Percentiles rank a stretch among this genome's conserved stretches.
These are phyloP conservation scores for Hermodice carunculata DNA, from an alignment of 2,888 invertebrate species.

Conservation along the genomic window DNA sequence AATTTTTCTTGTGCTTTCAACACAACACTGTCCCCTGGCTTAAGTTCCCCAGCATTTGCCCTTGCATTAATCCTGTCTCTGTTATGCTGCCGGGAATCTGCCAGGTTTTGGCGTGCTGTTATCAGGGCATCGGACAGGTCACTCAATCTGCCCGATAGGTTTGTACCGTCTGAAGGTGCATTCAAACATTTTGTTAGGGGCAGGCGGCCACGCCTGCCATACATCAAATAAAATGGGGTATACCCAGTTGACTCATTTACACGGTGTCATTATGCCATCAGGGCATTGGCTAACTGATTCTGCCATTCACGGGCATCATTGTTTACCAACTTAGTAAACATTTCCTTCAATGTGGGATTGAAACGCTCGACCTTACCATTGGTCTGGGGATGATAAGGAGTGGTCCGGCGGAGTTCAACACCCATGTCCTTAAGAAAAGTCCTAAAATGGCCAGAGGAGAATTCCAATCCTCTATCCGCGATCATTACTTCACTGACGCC, in stretches of 20 bases:
- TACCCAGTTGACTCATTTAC: not conserved
- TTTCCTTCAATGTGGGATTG: not conserved
- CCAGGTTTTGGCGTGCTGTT: too few relatives aligned
- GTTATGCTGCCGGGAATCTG: too few relatives aligned
- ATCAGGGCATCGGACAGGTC: too few relatives aligned
- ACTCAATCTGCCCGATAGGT: too few relatives aligned
- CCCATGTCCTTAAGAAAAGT: not conserved
- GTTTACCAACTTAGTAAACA: slow-evolving; percentile 1
- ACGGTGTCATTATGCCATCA: not conserved
- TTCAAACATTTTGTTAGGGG: too few relatives aligned
- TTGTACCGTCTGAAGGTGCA: too few relatives aligned
- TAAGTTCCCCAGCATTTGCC: too few relatives aligned
- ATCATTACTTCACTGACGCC: not conserved
- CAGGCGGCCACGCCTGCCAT: not conserved
- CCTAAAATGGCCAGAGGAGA: not conserved
- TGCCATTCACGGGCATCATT: not conserved
- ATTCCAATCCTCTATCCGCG: not conserved
- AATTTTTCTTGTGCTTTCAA: too few relatives aligned
- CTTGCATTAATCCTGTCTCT: too few relatives aligned
- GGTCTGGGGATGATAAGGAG: not conserved
- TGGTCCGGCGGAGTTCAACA: not conserved
- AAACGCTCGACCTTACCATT: not conserved
- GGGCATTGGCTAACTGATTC: not conserved
- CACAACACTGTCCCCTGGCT: too few relatives aligned
- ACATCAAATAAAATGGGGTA: not conserved